A percentile compares a stretch with the other conserved stretches of the same genome.
Conservation (phyloP, 2,888 invertebrate species). For the Dyspetes luteomarginatus region DNA sequence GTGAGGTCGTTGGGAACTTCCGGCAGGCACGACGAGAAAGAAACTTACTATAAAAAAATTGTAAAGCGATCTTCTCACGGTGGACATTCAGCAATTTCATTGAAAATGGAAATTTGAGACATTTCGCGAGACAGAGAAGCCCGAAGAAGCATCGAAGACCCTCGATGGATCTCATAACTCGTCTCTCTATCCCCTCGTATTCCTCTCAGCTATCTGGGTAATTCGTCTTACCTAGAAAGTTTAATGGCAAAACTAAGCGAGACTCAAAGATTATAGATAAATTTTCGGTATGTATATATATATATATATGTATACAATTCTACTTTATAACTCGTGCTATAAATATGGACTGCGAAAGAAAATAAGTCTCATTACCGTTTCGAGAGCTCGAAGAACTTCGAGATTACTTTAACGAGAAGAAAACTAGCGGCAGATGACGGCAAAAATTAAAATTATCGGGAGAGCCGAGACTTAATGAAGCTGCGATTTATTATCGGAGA, state of each 20-base stretch:
- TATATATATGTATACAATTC: neutral
- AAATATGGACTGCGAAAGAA: conserved; percentile 20
- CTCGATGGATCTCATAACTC: neutral
- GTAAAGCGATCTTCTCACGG: neutral
- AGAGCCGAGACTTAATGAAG: neutral
- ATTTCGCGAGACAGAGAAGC: neutral
- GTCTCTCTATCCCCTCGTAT: neutral
- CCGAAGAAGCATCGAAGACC: neutral
- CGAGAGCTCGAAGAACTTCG: conserved; percentile 13
- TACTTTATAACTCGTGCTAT: conserved; percentile 26
- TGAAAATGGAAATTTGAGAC: neutral
- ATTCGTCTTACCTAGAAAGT: conserved; percentile 37
- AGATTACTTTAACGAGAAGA: conserved; percentile 35
- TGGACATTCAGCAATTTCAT: neutral
- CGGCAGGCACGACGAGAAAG: neutral
- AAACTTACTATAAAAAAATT: neutral
- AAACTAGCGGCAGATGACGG: neutral
- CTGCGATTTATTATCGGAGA: too few species aligned
- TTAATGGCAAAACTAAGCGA: conserved; percentile 17
- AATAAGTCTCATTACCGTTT: conserved; percentile 38
- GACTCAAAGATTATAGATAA: conserved; percentile 36
- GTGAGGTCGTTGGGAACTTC: conserved; percentile 13
- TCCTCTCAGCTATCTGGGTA: neutral
- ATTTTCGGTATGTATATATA: conserved; percentile 20
- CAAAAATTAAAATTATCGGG: neutral